Evolutionary conservation across 2,113 vertebrate genomes (phyloP).

Genomic region (Psittacula cyanocephala): DNA sequence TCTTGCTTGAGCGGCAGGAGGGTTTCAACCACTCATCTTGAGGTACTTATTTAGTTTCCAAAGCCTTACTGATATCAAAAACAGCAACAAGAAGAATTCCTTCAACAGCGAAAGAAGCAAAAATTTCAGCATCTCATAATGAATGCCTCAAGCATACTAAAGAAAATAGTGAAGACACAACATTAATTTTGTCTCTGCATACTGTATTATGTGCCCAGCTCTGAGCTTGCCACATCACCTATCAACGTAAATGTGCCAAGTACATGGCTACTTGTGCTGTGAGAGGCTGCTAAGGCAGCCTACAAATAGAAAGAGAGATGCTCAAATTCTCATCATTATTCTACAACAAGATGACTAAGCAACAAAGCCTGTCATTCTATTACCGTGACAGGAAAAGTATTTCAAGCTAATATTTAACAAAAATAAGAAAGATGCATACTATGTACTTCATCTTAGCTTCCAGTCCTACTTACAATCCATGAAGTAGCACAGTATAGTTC

Average conservation of each 20-base stretch:
- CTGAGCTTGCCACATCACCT: neutral
- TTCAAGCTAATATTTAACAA: neutral
- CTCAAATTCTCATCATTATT: neutral
- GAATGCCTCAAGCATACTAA: neutral
- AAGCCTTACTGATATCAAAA: neutral
- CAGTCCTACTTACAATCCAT: neutral
- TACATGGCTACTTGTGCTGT: neutral
- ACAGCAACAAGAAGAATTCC: neutral
- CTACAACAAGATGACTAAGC: neutral
- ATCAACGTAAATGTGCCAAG: rapidly evolving
- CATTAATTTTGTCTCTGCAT: neutral
- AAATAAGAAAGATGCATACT: neutral
- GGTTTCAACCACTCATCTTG: neutral
- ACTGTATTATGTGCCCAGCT: neutral
- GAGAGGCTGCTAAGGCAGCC: neutral
- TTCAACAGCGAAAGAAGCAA: neutral
- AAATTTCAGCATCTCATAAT: neutral
- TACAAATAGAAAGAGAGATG: neutral
- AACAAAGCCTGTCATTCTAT: neutral
- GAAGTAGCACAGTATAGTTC: neutral
- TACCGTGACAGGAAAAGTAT: neutral
- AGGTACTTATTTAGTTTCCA: neutral
- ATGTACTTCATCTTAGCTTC: neutral
- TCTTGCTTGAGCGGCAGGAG: neutral
- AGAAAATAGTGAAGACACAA: neutral